Evolutionary conservation across 2,797 vertebrate species (phyloP), one percentile per base, ranked within the genome.

Genomic region (Rhinogobio ventralis): DNA sequence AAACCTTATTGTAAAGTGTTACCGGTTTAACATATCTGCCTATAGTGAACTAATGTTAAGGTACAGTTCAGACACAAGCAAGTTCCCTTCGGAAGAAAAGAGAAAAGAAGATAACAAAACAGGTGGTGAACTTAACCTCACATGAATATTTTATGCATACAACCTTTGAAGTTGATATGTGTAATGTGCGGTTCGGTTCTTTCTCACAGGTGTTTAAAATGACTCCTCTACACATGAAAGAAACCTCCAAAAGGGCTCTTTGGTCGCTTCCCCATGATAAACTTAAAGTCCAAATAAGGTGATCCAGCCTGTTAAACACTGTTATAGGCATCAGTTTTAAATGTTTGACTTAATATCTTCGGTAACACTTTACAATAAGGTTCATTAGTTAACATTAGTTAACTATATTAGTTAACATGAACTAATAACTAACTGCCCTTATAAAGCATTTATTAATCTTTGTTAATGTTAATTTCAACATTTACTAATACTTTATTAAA

Each of bases 81-180:
- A 88, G 87, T 89, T 92, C 91, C 90, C 86, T 91, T 89, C 85
- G 14, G 62, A 85, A 83, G 66, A 88, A 84, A 90, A 89, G 81
- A 91, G 89, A 90, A 84, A 79, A 78, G 51, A 73, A 85, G 86
- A 25, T 68, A 86, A 69, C 75, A 85, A 91, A 94, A 92, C 93
- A 94, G 92, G 90, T 94, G 93, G 88, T 90, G 80, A 91, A 91
- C 90, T 92, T 91, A 92, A 91, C 91, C 89, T 93, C 90, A 92
- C 90, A 89, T 91, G 91, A 91, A 93, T 93, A 88, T 93, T 94
- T 94, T 93, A 94, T 92, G 92, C 91, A 92, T 87, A 90, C 92
- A 91, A 93, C 91, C 90, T 86, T 85, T 88, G 88, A 90, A 87
- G 89, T 90, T 89, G 86, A 90, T 91, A 87, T 89, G 88, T 86